Percentiles rank a stretch among this genome's conserved stretches.
These are phyloP conservation scores for Tarsius wallacei DNA, from an alignment of 2,797 vertebrate genomes.

Conservation along the genomic window DNA sequence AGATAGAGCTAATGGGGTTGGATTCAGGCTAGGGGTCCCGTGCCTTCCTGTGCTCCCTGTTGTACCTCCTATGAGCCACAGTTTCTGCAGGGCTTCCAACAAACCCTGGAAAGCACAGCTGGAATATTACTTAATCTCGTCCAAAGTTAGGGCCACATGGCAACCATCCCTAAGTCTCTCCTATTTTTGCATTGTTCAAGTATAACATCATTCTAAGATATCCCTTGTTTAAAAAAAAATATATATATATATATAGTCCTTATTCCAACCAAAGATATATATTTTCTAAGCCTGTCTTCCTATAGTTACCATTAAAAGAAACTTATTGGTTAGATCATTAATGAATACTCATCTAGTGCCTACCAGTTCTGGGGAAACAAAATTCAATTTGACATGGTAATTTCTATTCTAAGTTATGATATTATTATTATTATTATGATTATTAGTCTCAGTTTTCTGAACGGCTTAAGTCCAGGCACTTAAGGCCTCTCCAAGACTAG, in stretches of 20 bases:
- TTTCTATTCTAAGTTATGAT: neutral
- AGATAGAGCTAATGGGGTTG: neutral
- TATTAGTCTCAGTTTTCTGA: neutral
- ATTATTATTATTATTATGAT: neutral
- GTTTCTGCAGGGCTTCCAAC: neutral
- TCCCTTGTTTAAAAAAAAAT: neutral
- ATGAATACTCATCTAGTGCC: neutral
- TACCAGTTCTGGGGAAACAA: conserved; percentile 10
- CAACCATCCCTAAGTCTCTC: neutral
- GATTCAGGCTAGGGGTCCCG: neutral
- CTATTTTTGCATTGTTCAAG: conserved; percentile 35
- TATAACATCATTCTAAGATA: conserved; percentile 14
- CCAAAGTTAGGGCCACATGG: neutral
- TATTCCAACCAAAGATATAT: neutral
- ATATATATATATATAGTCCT: neutral
- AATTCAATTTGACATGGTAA: conserved; percentile 1
- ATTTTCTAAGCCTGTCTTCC: conserved; percentile 12
- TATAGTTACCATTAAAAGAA: conserved; percentile 29
- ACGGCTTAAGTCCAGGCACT: neutral
- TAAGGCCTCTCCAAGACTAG: neutral
- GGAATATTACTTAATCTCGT: neutral
- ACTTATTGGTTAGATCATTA: conserved; percentile 1
- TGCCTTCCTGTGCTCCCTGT: neutral
- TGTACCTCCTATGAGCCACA: neutral
- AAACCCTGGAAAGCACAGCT: conserved; percentile 19